Evolutionary conservation across 2,888 invertebrate genomes (phyloP).

Genomic region (Stenurella melanura): DNA sequence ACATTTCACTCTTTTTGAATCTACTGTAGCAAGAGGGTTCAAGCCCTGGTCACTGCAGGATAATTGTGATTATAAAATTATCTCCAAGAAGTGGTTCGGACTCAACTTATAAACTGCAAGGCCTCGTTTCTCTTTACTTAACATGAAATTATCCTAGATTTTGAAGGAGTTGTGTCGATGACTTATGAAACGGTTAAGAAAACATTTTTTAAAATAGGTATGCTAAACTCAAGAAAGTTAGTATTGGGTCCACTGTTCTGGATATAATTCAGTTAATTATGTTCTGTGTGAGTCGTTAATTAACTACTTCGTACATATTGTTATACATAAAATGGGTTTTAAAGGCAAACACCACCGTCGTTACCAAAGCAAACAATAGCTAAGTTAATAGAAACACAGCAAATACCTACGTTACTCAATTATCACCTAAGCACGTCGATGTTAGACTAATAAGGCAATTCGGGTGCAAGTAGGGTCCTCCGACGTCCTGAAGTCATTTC

Average conservation of each 20-base stretch:
- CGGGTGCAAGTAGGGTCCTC: constrained; percentile 50
- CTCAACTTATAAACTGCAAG: too few species aligned
- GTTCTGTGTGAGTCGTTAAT: not conserved
- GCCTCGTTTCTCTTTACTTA: too few species aligned
- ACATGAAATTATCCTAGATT: too few species aligned
- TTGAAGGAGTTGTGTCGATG: too few species aligned
- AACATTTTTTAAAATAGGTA: too few species aligned
- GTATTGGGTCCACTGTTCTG: not conserved
- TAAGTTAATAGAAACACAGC: constrained; percentile 37
- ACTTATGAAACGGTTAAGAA: too few species aligned
- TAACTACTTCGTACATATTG: not conserved
- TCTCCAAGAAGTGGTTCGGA: too few species aligned
- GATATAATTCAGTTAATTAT: not conserved
- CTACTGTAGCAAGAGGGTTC: too few species aligned
- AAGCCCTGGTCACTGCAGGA: too few species aligned
- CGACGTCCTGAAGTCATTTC: constrained; percentile 50
- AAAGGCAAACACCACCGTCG: not conserved
- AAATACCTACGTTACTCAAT: constrained; percentile 51
- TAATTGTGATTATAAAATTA: too few species aligned
- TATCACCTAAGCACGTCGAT: constrained; percentile 44
- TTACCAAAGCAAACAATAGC: constrained; percentile 21
- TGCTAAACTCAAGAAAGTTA: not conserved
- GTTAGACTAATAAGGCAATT: constrained; percentile 58
- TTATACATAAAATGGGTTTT: not conserved
- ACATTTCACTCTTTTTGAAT: too few species aligned